Base-by-base conservation (phyloP, 37 sponge, comb jelly and placozoan species). In the Cliona cf. orientalis region DNA sequence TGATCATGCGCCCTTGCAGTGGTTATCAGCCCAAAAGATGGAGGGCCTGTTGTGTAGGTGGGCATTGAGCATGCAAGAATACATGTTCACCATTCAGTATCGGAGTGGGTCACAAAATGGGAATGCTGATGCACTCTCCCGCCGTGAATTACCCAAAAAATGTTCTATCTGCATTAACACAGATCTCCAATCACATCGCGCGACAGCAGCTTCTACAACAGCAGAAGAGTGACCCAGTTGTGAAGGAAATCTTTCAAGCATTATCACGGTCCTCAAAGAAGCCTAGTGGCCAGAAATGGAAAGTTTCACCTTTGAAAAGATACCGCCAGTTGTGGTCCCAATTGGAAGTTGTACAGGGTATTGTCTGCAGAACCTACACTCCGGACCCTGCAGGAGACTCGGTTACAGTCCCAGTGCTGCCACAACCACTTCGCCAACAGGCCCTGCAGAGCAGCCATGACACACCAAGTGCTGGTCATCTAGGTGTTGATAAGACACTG, bases 21-120 rank as follows among this genome's bases (percentile, higher is more conserved):
- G 80, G 87, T 42, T 86, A n/a, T 79, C 73, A 11, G 80, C 80
- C n/a, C 87, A 86, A 41, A 86, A 78, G 38, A 86, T 79, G 87
- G 81, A 87, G 67, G 87, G 87, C 1, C 60, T 68, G 79, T 79
- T 85, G 17, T 86, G 87, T 61, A 43, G 72, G 19, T 86, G 80
- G 87, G 80, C 80, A 21, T 67, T 86, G 17, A 74, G 66, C 23
- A 32, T 79, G 70, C 87, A 86, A 58, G 87, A 86, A 42, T 86
- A 71, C 71, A 80, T 79, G 33, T 86, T 80, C 45, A 28, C 34
- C 41, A 81, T 81, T 42, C 72, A 41, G 58, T 82, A 88, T 55
- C 63, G 72, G 12, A 74, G 75, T 29, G 78, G 78, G 3, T 41
- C 55, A 31, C 22, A 22, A 34, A 82, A 89, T 46, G 55, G 34